Evolutionary conservation across 2,888 invertebrate genomes (phyloP), one percentile per base, ranked within the genome.

Genomic region (Pammene aurita): DNA sequence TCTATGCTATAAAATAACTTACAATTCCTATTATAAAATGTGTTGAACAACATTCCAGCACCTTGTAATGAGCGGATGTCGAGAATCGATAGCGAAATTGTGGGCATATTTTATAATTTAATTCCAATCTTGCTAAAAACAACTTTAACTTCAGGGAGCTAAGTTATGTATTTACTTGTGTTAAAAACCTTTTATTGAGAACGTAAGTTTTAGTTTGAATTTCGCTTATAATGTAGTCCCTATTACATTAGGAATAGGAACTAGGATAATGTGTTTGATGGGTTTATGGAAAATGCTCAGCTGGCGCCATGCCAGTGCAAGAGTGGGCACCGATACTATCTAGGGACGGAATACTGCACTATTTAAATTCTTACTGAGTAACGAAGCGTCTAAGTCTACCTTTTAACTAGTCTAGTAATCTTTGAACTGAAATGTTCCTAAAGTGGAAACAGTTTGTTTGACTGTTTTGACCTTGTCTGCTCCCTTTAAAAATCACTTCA

Each of bases 41-140:
- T 87, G 84, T 86, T 84, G 83, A 84, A 87, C 89, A 87, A 87
- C 90, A 90, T 90, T 89, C 89, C 87, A 83, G 78, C 84, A 84
- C 84, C 87, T 86, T 89, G 90, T 89, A 90, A 90, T 89, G 88
- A 91, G 86, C 88, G 89, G 90, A 89, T 87, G 89, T 88, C 88
- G 87, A 84, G 88, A 82, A 88, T 86, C 87, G 90, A 90, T 89
- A 89, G 87, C 86, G 82, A 88, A 89, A 89, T 88, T 87, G 88
- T 86, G 80, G 77, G 84, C 83, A 88, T 87, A 89, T 86, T 88
- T 88, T 89, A 88, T 84, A 84, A 84, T 84, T 81, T 81, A 77
- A 48, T 18, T 2, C 9, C 5, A 6, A 56, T 46, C 35, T 44
- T 26, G 65, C 73, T 42, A 71, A 82, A 74, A 77, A 74, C 71